Evolutionary conservation across 2,888 invertebrate genomes (phyloP).

Genomic region (Scaptomyza caliginosa): DNA sequence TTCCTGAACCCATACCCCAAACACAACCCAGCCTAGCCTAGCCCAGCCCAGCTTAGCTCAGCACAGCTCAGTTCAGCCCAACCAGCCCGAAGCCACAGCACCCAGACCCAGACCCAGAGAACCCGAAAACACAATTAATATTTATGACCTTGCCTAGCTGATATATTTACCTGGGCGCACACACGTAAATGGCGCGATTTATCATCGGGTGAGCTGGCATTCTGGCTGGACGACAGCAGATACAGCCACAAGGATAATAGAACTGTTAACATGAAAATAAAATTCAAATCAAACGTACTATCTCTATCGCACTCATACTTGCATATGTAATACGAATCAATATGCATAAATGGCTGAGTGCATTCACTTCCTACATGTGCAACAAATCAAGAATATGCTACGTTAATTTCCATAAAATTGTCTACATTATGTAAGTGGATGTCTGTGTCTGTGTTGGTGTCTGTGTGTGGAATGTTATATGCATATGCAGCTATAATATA

Average conservation of each 20-base stretch:
- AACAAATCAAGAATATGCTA: conserved; percentile 33
- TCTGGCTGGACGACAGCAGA: conserved; percentile 33
- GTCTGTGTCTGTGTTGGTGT: background rate
- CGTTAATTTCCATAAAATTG: conserved; percentile 52
- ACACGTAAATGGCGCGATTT: conserved; percentile 75
- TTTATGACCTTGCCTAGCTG: conserved; percentile 78
- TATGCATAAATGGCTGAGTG: conserved; percentile 8
- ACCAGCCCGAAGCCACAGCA: background rate
- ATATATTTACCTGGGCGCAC: conserved; percentile 79
- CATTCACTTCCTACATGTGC: conserved; percentile 12
- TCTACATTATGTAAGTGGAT: conserved; percentile 50
- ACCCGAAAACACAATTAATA: conserved; percentile 73
- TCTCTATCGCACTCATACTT: conserved; percentile 23
- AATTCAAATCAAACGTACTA: conserved; percentile 65
- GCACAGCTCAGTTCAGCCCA: background rate
- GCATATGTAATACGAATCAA: background rate
- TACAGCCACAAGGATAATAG: conserved; percentile 74
- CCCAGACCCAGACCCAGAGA: conserved; percentile 2
- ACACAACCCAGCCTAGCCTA: background rate
- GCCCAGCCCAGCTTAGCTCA: background rate
- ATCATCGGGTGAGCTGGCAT: conserved; percentile 52
- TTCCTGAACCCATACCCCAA: conserved; percentile 31
- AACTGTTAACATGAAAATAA: conserved; percentile 75
- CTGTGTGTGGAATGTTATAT: background rate
- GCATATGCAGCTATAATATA: conserved; percentile 40